Conservation (phyloP, 1,140 invertebrate species). For the Marisa cornuarietis region DNA sequence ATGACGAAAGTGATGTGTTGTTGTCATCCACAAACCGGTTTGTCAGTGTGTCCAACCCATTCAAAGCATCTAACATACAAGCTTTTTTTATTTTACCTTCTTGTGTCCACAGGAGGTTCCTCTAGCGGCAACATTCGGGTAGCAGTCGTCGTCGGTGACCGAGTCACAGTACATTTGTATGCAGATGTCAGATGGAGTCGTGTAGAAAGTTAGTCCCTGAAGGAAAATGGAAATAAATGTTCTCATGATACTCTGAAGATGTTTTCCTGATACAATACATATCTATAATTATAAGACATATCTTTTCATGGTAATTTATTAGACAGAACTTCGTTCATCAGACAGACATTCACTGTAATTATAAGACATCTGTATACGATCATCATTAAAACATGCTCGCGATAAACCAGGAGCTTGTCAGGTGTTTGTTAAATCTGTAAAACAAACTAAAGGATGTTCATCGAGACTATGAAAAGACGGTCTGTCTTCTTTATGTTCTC, state of each 20-base stretch:
- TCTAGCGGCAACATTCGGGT: slow-evolving; percentile 33
- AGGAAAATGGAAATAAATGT: no score
- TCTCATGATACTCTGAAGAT: neutral
- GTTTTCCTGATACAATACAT: neutral
- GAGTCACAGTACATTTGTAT: slow-evolving; percentile 46
- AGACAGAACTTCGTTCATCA: neutral
- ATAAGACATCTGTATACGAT: no score
- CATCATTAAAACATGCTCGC: neutral
- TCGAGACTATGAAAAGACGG: no score
- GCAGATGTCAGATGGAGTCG: slow-evolving; percentile 31
- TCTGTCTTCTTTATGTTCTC: no score
- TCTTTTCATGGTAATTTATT: neutral
- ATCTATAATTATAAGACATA: neutral
- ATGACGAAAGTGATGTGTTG: no score
- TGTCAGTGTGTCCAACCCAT: no score
- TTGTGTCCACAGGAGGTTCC: slow-evolving; percentile 48
- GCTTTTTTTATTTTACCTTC: slow-evolving; percentile 40
- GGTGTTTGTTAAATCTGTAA: no score
- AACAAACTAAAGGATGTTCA: no score
- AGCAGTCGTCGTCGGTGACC: slow-evolving; percentile 37
- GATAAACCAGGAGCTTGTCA: neutral
- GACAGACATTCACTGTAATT: neutral
- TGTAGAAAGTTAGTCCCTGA: no score
- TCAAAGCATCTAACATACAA: no score
- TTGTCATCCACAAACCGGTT: no score